Percentiles rank a stretch among this genome's conserved stretches.
Conservation (phyloP, 2,888 invertebrate genomes). For the Lutraria lutraria region DNA sequence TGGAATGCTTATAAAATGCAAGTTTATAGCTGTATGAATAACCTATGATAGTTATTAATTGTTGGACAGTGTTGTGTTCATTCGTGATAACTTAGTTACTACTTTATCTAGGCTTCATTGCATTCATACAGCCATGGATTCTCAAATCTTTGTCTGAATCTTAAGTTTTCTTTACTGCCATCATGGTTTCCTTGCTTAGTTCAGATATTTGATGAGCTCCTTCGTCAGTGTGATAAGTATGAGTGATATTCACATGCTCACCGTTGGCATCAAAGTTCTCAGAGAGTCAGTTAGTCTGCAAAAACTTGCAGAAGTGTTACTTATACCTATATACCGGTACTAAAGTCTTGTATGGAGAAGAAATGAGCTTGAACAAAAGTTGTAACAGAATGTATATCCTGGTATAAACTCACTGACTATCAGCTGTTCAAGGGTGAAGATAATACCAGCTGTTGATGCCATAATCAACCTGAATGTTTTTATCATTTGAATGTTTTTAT, state of each 20-base stretch:
- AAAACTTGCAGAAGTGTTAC: not conserved
- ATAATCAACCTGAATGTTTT: not conserved
- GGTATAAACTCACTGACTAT: not conserved
- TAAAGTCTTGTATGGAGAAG: not conserved
- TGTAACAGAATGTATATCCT: not conserved
- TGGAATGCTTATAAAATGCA: no score
- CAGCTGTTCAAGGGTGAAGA: not conserved
- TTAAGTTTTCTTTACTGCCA: not conserved
- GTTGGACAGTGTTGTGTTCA: no score
- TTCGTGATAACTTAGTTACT: no score
- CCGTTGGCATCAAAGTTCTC: not conserved
- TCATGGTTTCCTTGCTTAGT: not conserved
- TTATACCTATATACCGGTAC: no score
- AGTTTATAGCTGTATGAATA: no score
- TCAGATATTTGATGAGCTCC: not conserved
- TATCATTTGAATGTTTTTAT: slow-evolving; percentile 4
- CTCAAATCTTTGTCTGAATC: not conserved
- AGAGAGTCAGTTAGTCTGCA: not conserved
- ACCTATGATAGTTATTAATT: no score
- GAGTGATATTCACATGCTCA: not conserved
- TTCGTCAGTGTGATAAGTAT: not conserved
- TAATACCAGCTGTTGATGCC: not conserved
- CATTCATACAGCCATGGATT: no score
- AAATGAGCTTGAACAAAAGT: slow-evolving; percentile 5
- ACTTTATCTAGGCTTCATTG: no score